Conservation (phyloP, 2,797 vertebrate species). For the Lutjanus campechanus region DNA sequence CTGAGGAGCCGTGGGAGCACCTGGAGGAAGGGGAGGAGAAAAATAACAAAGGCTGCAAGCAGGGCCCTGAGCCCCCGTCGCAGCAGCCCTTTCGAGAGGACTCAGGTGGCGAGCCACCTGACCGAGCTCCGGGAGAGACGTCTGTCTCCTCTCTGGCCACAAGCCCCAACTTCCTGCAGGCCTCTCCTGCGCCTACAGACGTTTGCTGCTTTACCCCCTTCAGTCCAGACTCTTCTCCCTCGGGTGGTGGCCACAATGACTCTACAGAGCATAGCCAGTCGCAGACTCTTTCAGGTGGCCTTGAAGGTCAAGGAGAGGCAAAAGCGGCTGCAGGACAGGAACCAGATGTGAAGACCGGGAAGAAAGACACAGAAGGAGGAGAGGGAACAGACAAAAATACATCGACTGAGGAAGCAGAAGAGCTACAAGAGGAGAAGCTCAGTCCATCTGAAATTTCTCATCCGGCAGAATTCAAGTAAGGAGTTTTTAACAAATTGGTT, state of each 20-base stretch:
- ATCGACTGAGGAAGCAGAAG: conserved; percentile 67
- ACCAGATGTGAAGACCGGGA: conserved; percentile 49
- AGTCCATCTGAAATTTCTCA: conserved; percentile 88
- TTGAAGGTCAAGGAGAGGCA: conserved; percentile 88
- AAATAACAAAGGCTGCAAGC: not conserved
- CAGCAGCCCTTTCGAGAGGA: conserved; percentile 95
- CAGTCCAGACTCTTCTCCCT: conserved; percentile 92
- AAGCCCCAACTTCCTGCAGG: conserved; percentile 81
- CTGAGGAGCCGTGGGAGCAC: conserved; percentile 75
- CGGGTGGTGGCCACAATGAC: conserved; percentile 96
- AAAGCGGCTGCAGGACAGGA: conserved; percentile 69
- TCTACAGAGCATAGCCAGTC: conserved; percentile 93
- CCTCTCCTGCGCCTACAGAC: conserved; percentile 89
- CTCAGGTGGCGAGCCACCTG: conserved; percentile 87
- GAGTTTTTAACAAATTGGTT: not conserved
- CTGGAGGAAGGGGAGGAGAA: conserved; percentile 46
- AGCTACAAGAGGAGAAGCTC: conserved; percentile 76
- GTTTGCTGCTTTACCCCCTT: conserved; percentile 93
- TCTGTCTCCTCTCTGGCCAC: conserved; percentile 43
- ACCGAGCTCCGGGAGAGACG: conserved; percentile 78
- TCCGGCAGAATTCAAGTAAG: conserved; percentile 95
- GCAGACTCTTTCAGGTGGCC: conserved; percentile 91
- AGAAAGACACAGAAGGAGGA: conserved; percentile 11
- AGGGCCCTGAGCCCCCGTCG: conserved; percentile 70
- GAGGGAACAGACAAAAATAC: conserved; percentile 23